Evolutionary conservation across 2,888 invertebrate species (phyloP).

Genomic region (Amiota communis): DNA sequence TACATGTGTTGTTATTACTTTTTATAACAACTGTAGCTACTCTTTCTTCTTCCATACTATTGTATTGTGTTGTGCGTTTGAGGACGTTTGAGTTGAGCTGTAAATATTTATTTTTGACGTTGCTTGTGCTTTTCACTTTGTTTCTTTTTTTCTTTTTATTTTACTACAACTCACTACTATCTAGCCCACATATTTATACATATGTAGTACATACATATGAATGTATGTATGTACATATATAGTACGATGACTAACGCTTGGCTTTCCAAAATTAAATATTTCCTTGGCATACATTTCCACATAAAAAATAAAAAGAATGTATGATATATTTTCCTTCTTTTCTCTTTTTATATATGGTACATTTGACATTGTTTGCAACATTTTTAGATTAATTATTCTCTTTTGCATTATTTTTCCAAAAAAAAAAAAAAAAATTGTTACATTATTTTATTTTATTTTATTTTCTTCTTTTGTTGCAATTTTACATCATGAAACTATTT

Average conservation of each 20-base stretch:
- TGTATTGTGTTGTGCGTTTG: neutral
- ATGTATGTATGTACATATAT: neutral
- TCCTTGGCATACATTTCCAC: slow-evolving; percentile 51
- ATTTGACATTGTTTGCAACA: too few species aligned
- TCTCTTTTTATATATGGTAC: slow-evolving; percentile 3
- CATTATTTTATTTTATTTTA: too few species aligned
- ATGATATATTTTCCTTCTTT: neutral
- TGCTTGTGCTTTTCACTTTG: slow-evolving; percentile 7
- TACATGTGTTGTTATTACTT: slow-evolving; percentile 17
- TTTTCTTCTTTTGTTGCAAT: too few species aligned
- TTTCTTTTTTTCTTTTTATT: neutral
- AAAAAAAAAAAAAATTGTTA: too few species aligned
- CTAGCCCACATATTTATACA: neutral
- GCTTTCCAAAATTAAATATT: slow-evolving; percentile 47
- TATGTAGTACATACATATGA: neutral
- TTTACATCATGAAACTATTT: too few species aligned
- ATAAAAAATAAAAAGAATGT: too few species aligned
- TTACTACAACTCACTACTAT: too few species aligned
- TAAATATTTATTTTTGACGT: slow-evolving; percentile 23
- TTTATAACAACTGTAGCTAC: slow-evolving; percentile 29
- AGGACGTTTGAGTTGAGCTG: slow-evolving; percentile 8
- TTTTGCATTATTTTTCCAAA: too few species aligned
- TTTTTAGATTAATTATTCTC: too few species aligned
- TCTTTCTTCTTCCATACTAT: neutral
- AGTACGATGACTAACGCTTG: neutral